phyloP scores from a whole-genome alignment of 2,888 invertebrate species.

The Pantelozetes paolii region DNA sequence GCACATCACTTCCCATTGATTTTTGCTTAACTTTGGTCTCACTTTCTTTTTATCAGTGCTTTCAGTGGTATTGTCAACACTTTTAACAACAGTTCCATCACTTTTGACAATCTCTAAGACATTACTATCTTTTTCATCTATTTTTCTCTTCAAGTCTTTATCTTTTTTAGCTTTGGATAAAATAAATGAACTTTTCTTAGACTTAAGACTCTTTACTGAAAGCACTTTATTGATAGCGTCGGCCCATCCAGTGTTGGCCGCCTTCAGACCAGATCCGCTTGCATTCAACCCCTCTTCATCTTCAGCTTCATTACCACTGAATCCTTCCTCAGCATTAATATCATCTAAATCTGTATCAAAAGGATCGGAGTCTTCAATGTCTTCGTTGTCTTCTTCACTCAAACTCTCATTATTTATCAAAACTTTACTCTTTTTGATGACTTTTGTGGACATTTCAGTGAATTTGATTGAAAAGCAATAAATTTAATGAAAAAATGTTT shows the following conservation, averaged over 20 bases:
- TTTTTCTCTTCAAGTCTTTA: constrained; percentile 42
- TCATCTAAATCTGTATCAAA: constrained; percentile 53
- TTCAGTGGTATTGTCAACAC: constrained; percentile 51
- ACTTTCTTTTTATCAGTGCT: constrained; percentile 43
- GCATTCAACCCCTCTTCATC: constrained; percentile 46
- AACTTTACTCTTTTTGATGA: neutral
- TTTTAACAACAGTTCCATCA: constrained; percentile 50
- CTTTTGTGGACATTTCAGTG: neutral
- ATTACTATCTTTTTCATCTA: constrained; percentile 57
- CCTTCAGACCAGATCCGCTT: constrained; percentile 43
- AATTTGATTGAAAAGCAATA: neutral
- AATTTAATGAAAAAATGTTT: neutral
- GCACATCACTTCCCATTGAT: constrained; percentile 25
- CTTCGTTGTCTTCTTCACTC: constrained; percentile 30
- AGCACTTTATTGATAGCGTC: constrained; percentile 76
- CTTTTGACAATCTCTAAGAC: constrained; percentile 61
- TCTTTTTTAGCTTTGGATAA: constrained; percentile 72
- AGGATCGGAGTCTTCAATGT: constrained; percentile 48
- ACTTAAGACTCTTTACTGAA: constrained; percentile 64
- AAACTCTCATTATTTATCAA: neutral
- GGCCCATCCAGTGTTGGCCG: constrained; percentile 64
- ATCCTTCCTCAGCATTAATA: constrained; percentile 35
- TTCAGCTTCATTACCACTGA: neutral
- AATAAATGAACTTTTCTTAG: constrained; percentile 67
- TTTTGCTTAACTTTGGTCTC: constrained; percentile 24